A percentile compares a stretch with the other conserved stretches of the same genome.
These are phyloP conservation scores for Brachyopa scutellaris DNA, from an alignment of 2,888 invertebrate genomes.

Conservation along the genomic window DNA sequence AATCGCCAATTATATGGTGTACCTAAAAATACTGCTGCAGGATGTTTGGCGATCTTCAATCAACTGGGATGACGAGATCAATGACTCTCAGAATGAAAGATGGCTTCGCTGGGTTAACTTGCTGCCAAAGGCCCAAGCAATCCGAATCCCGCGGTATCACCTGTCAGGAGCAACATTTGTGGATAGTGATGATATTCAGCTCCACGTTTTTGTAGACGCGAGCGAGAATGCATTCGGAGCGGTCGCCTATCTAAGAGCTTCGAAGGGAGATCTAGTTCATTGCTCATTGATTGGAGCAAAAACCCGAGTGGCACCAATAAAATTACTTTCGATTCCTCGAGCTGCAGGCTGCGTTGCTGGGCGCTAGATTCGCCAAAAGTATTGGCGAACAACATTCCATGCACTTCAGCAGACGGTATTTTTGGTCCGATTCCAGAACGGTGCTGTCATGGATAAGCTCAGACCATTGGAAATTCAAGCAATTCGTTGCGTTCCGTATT, in stretches of 20 bases:
- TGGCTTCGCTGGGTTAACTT: background rate
- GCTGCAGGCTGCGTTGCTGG: constrained; percentile 61
- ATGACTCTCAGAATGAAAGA: background rate
- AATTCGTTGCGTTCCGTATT: constrained; percentile 72
- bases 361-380: constrained; percentile 25
- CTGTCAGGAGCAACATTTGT: background rate
- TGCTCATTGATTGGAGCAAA: constrained; percentile 15
- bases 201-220: constrained; percentile 56
- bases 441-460: constrained; percentile 74
- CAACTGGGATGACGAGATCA: background rate
- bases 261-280: too few relatives aligned
- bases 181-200: background rate
- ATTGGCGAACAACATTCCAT: constrained; percentile 25
- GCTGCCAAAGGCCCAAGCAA: background rate
- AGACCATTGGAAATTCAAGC: too few relatives aligned
- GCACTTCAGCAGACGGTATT: constrained; percentile 8
- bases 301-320: constrained; percentile 65
- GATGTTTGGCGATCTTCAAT: background rate
- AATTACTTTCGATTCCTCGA: constrained; percentile 56
- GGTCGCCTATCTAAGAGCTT: constrained; percentile 55
- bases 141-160: background rate
- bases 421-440: constrained; percentile 73
- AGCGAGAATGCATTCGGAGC: constrained; percentile 65
- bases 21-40: background rate
- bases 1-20: too few relatives aligned